Conservation (phyloP, 2,113 vertebrate genomes). For the Oreochromis niloticus region DNA sequence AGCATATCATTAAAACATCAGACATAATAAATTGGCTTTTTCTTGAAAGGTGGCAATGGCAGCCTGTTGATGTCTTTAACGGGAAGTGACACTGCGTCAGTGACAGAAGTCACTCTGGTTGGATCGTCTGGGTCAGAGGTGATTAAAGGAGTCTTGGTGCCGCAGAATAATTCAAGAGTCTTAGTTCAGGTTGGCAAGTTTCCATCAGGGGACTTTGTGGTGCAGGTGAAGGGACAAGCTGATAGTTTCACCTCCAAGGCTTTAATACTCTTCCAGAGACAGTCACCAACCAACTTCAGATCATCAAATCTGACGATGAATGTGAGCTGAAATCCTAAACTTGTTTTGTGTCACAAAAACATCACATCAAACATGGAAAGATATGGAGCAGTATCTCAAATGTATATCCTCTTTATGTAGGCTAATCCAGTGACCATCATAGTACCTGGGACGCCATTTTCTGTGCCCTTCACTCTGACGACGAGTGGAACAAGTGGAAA, state of each 20-base stretch:
- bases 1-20: background rate
- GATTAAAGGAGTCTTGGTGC: constrained; percentile 9
- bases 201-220: constrained; percentile 33
- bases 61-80: constrained; percentile 52
- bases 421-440: constrained; percentile 6
- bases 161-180: constrained; percentile 2
- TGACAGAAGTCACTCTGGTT: constrained; percentile 51
- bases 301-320: constrained; percentile 43
- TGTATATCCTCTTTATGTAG: too few relatives aligned
- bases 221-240: constrained; percentile 35
- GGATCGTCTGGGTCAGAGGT: background rate
- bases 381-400: too few relatives aligned
- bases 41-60: constrained; percentile 16
- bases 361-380: background rate
- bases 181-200: constrained; percentile 25
- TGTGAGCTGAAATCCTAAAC: constrained; percentile 28
- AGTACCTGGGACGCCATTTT: constrained; percentile 16
- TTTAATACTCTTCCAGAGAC: constrained; percentile 39
- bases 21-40: background rate
- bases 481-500: constrained; percentile 1
- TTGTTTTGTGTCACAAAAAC: background rate
- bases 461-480: constrained; percentile 48
- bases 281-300: constrained; percentile 39
- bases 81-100: constrained; percentile 20
- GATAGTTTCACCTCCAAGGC: background rate